Evolutionary conservation across 1,140 invertebrate species (phyloP), one percentile per base, ranked within the genome.

Genomic region (Pseudomyrmex cubaensis): DNA sequence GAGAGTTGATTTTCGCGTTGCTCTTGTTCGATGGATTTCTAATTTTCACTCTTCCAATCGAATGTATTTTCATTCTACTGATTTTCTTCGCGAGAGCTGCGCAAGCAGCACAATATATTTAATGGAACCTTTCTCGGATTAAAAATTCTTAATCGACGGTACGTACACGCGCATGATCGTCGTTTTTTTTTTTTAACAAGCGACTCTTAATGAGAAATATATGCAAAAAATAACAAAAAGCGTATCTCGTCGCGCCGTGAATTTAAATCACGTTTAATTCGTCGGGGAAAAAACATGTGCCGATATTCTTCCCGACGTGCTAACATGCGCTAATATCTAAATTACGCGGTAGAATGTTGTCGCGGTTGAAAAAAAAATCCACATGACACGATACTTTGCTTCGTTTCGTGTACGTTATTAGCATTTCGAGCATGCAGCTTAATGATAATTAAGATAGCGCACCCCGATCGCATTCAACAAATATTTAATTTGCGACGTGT

Each of bases 361-460:
- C 13, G 54, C 56, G 52, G 46, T 50, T 17, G 57, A 61, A 82
- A 64, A 85, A 73, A 67, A 20, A 74, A 13, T 25, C 17, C 22
- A n/a, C 15, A 3, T 10, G 13, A 78, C 69, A 67, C 46, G 67
- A 72, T 61, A 84, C 56, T 74, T 78, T 73, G 66, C 13, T 63
- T 72, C 61, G 70, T 87, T 73, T 44, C 62, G 52, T 75, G 83
- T 75, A 84, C 59, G 66, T 25, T 56, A 77, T 52, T 46, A 56
- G 62, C 85, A 59, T 84, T 59, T 75, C 35, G 57, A 59, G 46
- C 48, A 72, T 46, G 70, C 67, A 67, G 82, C 35, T 35, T 78
- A 54, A 80, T 87, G 87, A 87, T 87, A 87, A 87, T 87, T 87
- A 87, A 87, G 85, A 87, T 83, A 87, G 74, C 57, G 22, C 20